Evolutionary conservation across 2,888 invertebrate species (phyloP).

Genomic region (Drosophila nr. fundita): DNA sequence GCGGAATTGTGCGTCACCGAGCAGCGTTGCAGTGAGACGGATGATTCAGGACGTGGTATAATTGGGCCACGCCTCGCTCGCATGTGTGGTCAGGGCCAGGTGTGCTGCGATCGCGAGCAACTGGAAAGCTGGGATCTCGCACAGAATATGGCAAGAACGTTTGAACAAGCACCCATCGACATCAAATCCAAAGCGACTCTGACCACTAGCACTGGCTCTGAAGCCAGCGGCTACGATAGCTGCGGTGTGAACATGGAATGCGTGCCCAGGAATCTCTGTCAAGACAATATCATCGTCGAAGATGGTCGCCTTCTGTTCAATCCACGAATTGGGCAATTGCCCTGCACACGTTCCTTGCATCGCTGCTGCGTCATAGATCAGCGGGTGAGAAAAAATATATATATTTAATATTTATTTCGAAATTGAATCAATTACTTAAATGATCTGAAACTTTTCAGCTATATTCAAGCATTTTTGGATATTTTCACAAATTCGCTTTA

Average conservation of each 20-base stretch:
- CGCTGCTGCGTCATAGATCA: conserved; percentile 56
- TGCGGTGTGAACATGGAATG: conserved; percentile 66
- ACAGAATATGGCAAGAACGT: neutral
- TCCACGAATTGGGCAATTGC: conserved; percentile 43
- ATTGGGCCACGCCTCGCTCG: conserved; percentile 52
- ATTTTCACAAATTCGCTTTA: neutral
- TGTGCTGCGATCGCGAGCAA: conserved; percentile 61
- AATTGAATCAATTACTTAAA: neutral
- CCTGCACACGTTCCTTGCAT: conserved; percentile 41
- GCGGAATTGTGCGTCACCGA: conserved; percentile 54
- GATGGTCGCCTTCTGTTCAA: conserved; percentile 53
- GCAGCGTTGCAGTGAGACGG: conserved; percentile 47
- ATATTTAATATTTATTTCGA: neutral
- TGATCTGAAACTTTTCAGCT: too few species aligned
- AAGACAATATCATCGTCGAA: conserved; percentile 56
- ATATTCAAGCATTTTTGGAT: neutral
- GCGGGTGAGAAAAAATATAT: conserved; percentile 27
- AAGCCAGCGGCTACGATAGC: conserved; percentile 51
- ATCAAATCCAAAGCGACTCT: neutral
- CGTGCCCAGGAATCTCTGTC: conserved; percentile 60
- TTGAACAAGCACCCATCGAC: neutral
- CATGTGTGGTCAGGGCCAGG: conserved; percentile 34
- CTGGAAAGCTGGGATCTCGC: conserved; percentile 57
- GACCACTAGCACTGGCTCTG: neutral
- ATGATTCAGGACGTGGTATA: conserved; percentile 50